Percentiles rank a stretch among this genome's conserved stretches.
phyloP scores from a whole-genome alignment of 2,113 vertebrate species.

The Grus americana region DNA sequence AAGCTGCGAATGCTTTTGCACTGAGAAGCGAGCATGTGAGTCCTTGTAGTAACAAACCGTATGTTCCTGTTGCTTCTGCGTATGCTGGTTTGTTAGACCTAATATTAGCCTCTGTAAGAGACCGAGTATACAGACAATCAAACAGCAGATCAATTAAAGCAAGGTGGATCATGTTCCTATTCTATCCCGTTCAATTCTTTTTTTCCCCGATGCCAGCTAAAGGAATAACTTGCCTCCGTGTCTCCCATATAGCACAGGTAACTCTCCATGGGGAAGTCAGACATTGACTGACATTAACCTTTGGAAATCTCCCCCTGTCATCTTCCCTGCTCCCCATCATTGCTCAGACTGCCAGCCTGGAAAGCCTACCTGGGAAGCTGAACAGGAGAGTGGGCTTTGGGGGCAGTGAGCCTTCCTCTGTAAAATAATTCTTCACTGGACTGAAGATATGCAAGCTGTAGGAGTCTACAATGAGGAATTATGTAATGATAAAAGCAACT shows the following conservation, averaged over 20 bases:
- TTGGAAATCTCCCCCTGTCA: background rate
- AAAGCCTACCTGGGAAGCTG: background rate
- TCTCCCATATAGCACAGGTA: background rate
- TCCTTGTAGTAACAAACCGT: background rate
- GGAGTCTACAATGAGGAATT: background rate
- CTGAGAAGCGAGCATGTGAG: background rate
- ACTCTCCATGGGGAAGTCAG: background rate
- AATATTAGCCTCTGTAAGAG: background rate
- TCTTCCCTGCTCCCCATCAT: background rate
- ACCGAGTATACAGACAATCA: background rate
- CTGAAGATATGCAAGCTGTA: background rate
- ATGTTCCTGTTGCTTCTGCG: background rate
- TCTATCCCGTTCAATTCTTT: background rate
- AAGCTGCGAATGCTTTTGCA: background rate
- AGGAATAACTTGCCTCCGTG: background rate
- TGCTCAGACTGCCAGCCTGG: background rate
- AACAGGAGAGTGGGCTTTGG: background rate
- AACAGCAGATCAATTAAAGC: background rate
- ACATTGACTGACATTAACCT: background rate
- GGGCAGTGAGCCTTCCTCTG: background rate
- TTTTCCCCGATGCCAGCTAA: background rate
- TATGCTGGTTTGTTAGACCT: background rate
- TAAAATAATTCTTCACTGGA: background rate
- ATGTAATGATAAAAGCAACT: background rate
- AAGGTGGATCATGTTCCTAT: background rate